These are phyloP conservation scores for Saccostrea glomerata DNA, from an alignment of 1,140 invertebrate genomes.

Conservation along the genomic window DNA sequence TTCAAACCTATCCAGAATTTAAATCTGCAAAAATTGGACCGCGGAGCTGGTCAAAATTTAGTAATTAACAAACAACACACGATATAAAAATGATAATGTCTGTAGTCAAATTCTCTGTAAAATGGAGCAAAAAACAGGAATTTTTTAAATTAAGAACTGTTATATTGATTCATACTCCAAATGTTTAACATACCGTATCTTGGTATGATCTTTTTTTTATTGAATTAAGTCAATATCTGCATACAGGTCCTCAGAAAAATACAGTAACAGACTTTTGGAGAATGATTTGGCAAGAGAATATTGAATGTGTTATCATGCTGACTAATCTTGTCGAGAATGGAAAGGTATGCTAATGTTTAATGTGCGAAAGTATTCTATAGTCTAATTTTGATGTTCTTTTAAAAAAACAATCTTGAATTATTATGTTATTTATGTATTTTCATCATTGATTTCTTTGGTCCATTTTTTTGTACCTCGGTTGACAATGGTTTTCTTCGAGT, in stretches of 20 bases:
- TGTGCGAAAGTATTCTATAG: too few relatives aligned
- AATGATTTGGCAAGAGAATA: constrained; percentile 34
- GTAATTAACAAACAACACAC: too few relatives aligned
- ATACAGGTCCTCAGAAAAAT: constrained; percentile 1
- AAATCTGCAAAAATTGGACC: too few relatives aligned
- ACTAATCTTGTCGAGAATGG: constrained; percentile 33
- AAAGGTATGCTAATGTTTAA: constrained; percentile 32
- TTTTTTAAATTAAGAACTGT: too few relatives aligned
- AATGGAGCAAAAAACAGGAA: too few relatives aligned
- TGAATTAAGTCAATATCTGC: neutral
- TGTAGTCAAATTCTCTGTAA: too few relatives aligned
- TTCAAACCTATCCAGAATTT: too few relatives aligned
- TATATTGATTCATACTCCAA: neutral
- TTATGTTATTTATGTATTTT: neutral
- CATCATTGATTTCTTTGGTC: neutral
- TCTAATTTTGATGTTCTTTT: too few relatives aligned
- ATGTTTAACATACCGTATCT: neutral
- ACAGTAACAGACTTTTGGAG: constrained; percentile 39
- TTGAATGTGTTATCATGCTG: constrained; percentile 29
- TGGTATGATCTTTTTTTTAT: neutral
- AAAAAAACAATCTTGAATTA: neutral
- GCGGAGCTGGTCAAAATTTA: too few relatives aligned
- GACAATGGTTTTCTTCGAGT: too few relatives aligned
- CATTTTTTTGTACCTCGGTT: neutral
- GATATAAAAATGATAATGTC: too few relatives aligned